These are phyloP conservation scores for Stylophora pistillata DNA, from an alignment of 64 coral and sea anemone genomes.

Conservation along the genomic window DNA sequence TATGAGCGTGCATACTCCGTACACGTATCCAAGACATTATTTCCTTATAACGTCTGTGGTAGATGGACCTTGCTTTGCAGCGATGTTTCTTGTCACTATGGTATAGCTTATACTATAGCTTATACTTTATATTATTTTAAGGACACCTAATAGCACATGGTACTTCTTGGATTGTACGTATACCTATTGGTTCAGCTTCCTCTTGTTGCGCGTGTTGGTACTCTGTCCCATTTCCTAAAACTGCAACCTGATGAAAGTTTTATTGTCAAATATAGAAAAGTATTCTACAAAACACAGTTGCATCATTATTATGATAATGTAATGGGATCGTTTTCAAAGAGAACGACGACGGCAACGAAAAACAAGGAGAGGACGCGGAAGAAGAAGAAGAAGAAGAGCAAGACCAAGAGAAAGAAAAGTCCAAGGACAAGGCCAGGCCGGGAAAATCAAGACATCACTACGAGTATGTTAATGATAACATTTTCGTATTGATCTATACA, in stretches of 20 bases:
- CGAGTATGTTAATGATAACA: no score
- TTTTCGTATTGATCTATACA: background rate
- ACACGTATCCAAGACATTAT: no score
- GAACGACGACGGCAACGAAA: background rate
- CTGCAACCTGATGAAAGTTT: background rate
- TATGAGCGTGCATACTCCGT: no score
- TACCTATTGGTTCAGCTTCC: background rate
- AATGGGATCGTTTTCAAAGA: background rate
- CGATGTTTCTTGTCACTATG: no score
- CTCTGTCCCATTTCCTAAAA: slow-evolving; percentile 12
- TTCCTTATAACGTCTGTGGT: no score
- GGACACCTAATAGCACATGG: background rate
- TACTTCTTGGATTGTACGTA: background rate
- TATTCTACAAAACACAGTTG: background rate
- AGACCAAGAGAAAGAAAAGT: background rate
- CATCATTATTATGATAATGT: background rate
- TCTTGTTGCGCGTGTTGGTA: background rate
- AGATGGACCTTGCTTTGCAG: no score
- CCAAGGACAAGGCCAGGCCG: no score
- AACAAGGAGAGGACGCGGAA: background rate
- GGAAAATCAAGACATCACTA: background rate
- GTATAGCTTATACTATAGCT: no score
- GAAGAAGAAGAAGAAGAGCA: background rate
- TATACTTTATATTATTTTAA: no score
- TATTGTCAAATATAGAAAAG: background rate